Conservation (phyloP, 2,888 invertebrate species). For the Oxytorus armatus region DNA sequence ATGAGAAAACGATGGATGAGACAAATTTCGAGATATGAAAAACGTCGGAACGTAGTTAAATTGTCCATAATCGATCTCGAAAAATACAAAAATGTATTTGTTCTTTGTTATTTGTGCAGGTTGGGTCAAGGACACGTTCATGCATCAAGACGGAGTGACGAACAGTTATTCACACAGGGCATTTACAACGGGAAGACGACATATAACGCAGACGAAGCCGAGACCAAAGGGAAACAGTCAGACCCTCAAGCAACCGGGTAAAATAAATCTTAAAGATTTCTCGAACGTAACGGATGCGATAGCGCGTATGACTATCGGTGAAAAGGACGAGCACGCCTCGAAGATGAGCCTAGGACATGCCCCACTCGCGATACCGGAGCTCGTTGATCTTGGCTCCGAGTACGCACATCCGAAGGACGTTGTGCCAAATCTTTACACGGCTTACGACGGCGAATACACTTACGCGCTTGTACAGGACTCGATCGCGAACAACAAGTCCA, state of each 20-base stretch:
- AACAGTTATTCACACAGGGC: conserved; percentile 89
- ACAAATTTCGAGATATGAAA: neutral
- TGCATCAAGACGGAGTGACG: conserved; percentile 85
- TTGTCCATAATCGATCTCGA: too few species aligned
- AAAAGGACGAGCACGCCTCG: conserved; percentile 83
- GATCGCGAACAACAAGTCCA: conserved; percentile 86
- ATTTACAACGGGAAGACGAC: conserved; percentile 90
- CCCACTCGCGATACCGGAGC: conserved; percentile 91
- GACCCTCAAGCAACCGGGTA: conserved; percentile 94
- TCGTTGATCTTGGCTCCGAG: conserved; percentile 90
- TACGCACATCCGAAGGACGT: conserved; percentile 90
- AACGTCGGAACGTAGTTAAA: too few species aligned
- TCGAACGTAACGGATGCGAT: conserved; percentile 95
- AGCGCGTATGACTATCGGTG: conserved; percentile 87
- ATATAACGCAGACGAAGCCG: conserved; percentile 87
- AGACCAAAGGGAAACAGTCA: conserved; percentile 89
- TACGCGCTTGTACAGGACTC: conserved; percentile 89
- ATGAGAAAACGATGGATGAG: conserved; percentile 23
- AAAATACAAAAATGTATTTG: neutral
- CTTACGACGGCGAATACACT: conserved; percentile 87
- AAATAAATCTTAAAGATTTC: conserved; percentile 95
- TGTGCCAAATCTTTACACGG: conserved; percentile 85
- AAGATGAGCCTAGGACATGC: conserved; percentile 87
- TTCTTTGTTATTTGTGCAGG: conserved; percentile 79
- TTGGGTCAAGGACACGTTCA: conserved; percentile 86